Base-by-base conservation (phyloP, 2,888 invertebrate genomes). In the Acronicta alni region DNA sequence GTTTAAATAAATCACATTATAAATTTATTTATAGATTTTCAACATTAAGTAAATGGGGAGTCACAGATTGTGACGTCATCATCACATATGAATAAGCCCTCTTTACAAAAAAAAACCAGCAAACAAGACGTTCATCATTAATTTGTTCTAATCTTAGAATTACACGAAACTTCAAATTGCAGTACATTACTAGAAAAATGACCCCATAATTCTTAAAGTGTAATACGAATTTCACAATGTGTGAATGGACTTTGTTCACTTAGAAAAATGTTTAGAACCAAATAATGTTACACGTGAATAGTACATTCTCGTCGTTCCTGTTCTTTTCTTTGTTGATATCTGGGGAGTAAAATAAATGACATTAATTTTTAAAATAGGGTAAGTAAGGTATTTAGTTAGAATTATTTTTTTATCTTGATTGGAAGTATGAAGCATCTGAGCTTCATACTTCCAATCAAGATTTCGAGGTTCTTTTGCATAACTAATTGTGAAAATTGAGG, bases 281-380 rank as follows among this genome's bases (percentile, higher is more conserved):
- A 35, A 5, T 76, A 79, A 73, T 84, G 86, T 94, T 95, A 96
- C 86, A 97, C 96, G 85, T 96, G 97, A 86, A 97, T 96, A 70
- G 96, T 96, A 88, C 96, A 96, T 88, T 97, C 96, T 85, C 96
- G 95, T 67, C 96, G 95, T 83, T 97, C 96, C 85, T 96, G 96
- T 84, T 96, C 96, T 88, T 96, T 96, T 80, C 96, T 95, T 87
- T 96, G 96, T 80, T 96, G 96, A 85, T 96, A 96, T 87, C 96
- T 96, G 92, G 38, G 15, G n/a, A 59, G 75, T 62, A 66, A 48
- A 52, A 47, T 26, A 48, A 46, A 0, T 12, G 12, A 49, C 23
- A 51, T 38, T 49, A 32, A 14, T n/a, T 3, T 23, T 15, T 26
- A 10, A 26, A 3, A 26, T 26, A 3, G 1, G 30, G 32, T 32